phyloP scores from a whole-genome alignment of 2,797 vertebrate genomes.

The Smutsia temminckii region DNA sequence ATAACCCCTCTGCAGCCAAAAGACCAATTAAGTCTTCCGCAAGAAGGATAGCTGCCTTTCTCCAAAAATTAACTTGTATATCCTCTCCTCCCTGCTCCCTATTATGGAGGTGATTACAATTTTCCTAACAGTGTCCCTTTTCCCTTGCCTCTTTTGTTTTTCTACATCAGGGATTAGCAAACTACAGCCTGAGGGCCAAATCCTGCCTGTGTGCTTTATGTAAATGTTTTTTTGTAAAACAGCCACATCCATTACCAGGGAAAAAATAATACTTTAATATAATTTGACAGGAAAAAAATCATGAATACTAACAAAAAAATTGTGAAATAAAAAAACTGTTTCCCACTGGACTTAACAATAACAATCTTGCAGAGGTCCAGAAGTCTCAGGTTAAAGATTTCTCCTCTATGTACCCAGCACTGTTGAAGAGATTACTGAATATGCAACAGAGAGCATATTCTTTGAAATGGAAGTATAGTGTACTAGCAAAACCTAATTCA shows the following conservation, averaged over 20 bases:
- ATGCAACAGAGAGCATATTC: background rate
- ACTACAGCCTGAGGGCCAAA: background rate
- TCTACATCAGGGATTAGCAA: background rate
- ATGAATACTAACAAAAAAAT: background rate
- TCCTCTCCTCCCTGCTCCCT: background rate
- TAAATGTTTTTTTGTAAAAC: background rate
- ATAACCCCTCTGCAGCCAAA: background rate
- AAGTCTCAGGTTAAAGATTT: background rate
- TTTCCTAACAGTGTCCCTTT: background rate
- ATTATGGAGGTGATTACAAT: background rate
- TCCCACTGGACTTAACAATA: background rate
- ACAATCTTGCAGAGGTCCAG: background rate
- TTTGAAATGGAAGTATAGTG: background rate
- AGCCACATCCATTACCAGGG: background rate
- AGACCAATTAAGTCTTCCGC: background rate
- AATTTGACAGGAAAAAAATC: background rate
- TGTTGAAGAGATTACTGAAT: background rate
- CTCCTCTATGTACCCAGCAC: background rate
- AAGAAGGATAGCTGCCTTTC: background rate
- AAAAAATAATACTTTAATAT: background rate
- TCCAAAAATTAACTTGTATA: background rate
- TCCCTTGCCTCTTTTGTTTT: background rate
- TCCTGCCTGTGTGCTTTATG: background rate
- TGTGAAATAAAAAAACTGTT: background rate
- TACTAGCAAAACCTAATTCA: background rate